These are phyloP conservation scores for Pipra filicauda DNA, from an alignment of 2,113 vertebrate species.

Conservation along the genomic window DNA sequence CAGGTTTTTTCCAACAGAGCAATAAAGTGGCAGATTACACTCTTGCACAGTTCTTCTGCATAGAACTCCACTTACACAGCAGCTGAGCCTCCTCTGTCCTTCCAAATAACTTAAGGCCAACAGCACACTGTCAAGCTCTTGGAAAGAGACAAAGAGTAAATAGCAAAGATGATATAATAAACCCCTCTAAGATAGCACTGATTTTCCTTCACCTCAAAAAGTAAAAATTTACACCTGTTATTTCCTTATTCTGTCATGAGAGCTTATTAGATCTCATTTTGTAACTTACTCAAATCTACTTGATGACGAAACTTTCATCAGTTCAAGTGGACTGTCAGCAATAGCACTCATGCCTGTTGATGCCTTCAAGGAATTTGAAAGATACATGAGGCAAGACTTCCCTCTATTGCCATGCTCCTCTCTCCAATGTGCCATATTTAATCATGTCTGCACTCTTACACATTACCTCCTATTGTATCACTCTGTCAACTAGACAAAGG, in stretches of 20 bases:
- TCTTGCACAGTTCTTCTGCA: background rate
- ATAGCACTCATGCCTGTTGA: background rate
- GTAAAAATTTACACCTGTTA: background rate
- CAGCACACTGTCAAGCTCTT: background rate
- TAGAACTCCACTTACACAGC: background rate
- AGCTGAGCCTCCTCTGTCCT: background rate
- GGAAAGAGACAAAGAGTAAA: background rate
- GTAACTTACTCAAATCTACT: background rate
- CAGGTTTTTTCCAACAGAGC: background rate
- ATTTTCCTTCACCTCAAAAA: background rate
- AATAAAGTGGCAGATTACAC: background rate
- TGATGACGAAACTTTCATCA: background rate
- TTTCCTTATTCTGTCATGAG: background rate
- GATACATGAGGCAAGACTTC: background rate
- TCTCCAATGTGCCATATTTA: background rate
- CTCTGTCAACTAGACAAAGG: too few species aligned
- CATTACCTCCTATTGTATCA: background rate
- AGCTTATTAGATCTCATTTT: background rate
- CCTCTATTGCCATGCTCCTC: background rate
- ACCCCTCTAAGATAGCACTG: background rate
- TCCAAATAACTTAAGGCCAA: background rate
- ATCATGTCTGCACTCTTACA: background rate
- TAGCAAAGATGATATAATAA: background rate
- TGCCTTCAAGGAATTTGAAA: background rate
- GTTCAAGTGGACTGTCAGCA: background rate